A percentile compares a stretch with the other conserved stretches of the same genome.
These are phyloP conservation scores for Zaprionus nigranus DNA, from an alignment of 1,140 invertebrate species.

Conservation along the genomic window DNA sequence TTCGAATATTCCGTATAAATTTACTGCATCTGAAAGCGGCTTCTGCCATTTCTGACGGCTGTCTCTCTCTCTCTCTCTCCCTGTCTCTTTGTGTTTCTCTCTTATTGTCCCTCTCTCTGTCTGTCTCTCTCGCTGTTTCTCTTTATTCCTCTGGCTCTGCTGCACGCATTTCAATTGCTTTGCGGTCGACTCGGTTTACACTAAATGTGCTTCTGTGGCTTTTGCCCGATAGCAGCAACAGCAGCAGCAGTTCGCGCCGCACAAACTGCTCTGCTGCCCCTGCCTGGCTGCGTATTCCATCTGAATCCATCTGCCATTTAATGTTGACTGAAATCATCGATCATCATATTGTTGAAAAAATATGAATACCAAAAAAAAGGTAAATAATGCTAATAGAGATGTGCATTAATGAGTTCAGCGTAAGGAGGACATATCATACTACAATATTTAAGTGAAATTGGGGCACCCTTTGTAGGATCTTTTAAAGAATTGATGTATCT, in stretches of 20 bases:
- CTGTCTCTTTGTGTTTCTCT: background rate
- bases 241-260: conserved; percentile 16
- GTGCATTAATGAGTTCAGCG: background rate
- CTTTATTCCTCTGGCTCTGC: conserved; percentile 19
- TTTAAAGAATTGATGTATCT: no score
- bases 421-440: background rate
- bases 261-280: background rate
- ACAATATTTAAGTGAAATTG: background rate
- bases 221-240: conserved; percentile 30
- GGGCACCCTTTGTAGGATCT: background rate
- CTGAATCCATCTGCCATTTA: background rate
- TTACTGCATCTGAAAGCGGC: conserved; percentile 22
- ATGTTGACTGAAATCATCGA: conserved; percentile 8
- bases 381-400: background rate
- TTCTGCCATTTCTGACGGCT: background rate
- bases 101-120: background rate
- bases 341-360: background rate
- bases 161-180: conserved; percentile 72
- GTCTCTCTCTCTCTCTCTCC: background rate
- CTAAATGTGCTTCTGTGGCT: conserved; percentile 78
- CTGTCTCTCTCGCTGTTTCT: conserved; percentile 3
- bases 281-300: background rate
- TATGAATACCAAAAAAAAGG: conserved; percentile 1
- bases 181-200: conserved; percentile 75
- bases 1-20: background rate